A percentile compares a stretch with the other conserved stretches of the same genome.
phyloP scores from a whole-genome alignment of 2,888 invertebrate species.

The Xestia c-nigrum region DNA sequence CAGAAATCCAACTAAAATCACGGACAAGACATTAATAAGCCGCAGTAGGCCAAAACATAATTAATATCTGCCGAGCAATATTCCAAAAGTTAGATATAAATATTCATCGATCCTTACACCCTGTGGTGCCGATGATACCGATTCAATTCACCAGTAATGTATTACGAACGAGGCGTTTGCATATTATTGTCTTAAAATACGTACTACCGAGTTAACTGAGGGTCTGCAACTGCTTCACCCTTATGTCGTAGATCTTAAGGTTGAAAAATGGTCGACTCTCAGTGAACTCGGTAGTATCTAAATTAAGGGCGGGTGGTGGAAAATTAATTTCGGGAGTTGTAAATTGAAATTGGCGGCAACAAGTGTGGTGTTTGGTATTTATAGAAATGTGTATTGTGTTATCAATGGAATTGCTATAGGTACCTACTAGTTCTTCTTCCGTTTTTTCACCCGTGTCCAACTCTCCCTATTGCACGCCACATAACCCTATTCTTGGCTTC shows the following conservation, averaged over 20 bases:
- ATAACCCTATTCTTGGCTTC: not conserved
- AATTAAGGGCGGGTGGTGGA: conserved; percentile 34
- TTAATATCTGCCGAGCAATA: conserved; percentile 73
- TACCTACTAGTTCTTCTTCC: not conserved
- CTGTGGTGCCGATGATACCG: conserved; percentile 53
- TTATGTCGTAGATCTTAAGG: too few relatives aligned
- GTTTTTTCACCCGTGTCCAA: not conserved
- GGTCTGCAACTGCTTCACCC: too few relatives aligned
- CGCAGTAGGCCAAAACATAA: conserved; percentile 65
- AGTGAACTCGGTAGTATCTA: not conserved
- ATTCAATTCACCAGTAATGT: conserved; percentile 60
- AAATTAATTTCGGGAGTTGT: conserved; percentile 44
- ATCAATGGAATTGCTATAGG: not conserved
- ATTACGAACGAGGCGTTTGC: conserved; percentile 56
- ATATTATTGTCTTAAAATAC: conserved; percentile 51
- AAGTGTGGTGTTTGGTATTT: conserved; percentile 15
- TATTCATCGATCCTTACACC: conserved; percentile 72
- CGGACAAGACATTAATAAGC: conserved; percentile 52
- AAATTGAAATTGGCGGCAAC: conserved; percentile 51
- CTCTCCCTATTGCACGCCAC: not conserved
- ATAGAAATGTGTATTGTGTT: not conserved
- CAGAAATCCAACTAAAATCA: conserved; percentile 1
- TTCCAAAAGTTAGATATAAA: conserved; percentile 76
- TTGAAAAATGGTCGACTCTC: too few relatives aligned
- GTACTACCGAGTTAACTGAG: not conserved